Evolutionary conservation across 1,140 invertebrate species (phyloP), one percentile per base, ranked within the genome.

Genomic region (Drosophila insularis): DNA sequence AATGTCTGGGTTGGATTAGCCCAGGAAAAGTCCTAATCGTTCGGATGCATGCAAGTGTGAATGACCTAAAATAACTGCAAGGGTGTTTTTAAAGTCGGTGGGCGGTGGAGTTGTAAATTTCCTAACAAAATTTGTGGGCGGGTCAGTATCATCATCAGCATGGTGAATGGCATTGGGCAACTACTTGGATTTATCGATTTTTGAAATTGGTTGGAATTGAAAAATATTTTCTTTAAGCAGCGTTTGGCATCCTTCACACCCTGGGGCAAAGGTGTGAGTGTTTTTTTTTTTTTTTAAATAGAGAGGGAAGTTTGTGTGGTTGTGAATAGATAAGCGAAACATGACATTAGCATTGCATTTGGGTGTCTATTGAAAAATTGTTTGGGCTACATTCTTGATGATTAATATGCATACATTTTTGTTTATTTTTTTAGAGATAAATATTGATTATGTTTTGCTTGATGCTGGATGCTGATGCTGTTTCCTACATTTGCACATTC

Each of bases 311-410:
- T n/a, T 43, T 31, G 63, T 11, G 68, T 64, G 67, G 23, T 67
- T 56, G 64, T 62, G 62, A 67, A 66, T 69, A 67, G 63, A 69
- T 68, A 89, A 84, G 69, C 82, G 71, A 76, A 80, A 82, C 68
- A 78, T 77, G 81, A 75, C 63, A 71, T 67, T 79, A 67, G 80
- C 72, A 71, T 75, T 79, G 80, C 78, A 78, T n/a, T 76, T 46
- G 56, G 63, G 75, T 78, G 64, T 61, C 78, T 56, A 55, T 63
- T 60, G 77, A 76, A 67, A 43, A 50, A 27, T 70, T 62, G 17
- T 37, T 37, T 37, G 35, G 35, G 35, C 35, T 37, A 54, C 66
- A 55, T 32, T 59, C 62, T 78, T n/a, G 27, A 27, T 37, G 23
- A 46, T 54, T 77, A 11, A 56, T 53, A 40, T 71, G 62, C 21